Evolutionary conservation across 1,140 invertebrate genomes (phyloP), one percentile per base, ranked within the genome.

Genomic region (Papilio glaucus): DNA sequence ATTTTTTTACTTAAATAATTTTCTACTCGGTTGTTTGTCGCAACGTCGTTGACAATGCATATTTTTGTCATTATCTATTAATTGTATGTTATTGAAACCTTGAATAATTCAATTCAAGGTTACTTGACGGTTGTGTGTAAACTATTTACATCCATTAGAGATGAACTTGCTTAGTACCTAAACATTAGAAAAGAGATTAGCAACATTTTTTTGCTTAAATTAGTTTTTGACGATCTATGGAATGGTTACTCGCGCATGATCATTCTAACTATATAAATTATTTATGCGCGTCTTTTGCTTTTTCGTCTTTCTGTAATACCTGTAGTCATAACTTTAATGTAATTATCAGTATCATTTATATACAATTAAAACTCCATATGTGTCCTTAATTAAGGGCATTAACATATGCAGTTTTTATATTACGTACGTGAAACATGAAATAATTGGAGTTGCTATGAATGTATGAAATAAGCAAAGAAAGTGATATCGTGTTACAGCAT

Each of bases 101-200:
- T 57, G 49, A 57, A 57, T 65, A 75, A 67, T 73, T 77, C 69
- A 75, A 67, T 73, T 77, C 67, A 80, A 81, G 87, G 85, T 87
- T 86, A 87, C 88, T 77, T 81, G 70, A 86, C 80, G 86, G 87
- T 88, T 89, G 85, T 89, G 87, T 80, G 62, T 82, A 72, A 76
- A 78, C 81, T 85, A 83, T 79, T 85, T 75, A 57, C 49, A 57
- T 57, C 49, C 12, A 8, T 26, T 21, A 49, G 49, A 24, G 12
- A 24, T 84, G 78, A 80, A 62, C 73, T 83, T 82, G 72, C 78
- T 76, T 86, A 82, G 79, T 85, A n/a, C n/a, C n/a, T n/a, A 79
- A 80, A 26, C 15, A 10, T 60, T 18, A 73, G 29, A 77, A 33
- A 2, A 83, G 84, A 87, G 84, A 77, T 80, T 80, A 84, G 86